A percentile compares a stretch with the other conserved stretches of the same genome.
phyloP scores from a whole-genome alignment of 2,113 vertebrate species.

The Peromyscus leucopus region DNA sequence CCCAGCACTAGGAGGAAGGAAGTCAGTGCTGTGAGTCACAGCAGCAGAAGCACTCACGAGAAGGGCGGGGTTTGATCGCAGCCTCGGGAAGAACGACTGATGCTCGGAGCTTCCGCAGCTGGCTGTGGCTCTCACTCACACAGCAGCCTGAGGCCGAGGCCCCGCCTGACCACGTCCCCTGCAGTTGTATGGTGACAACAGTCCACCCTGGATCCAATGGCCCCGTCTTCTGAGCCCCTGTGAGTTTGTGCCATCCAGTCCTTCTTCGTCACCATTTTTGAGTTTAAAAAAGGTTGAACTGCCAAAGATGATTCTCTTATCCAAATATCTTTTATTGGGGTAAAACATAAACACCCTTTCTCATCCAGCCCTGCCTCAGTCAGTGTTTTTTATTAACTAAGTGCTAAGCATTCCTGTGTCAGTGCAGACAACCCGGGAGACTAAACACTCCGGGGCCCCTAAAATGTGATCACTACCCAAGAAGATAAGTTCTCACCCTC shows the following conservation, averaged over 20 bases:
- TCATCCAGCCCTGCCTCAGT: neutral
- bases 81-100: neutral
- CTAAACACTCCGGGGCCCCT: neutral
- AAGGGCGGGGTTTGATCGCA: neutral
- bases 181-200: neutral
- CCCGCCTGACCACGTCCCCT: neutral
- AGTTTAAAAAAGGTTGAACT: neutral
- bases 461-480: neutral
- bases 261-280: neutral
- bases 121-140: neutral
- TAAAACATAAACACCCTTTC: neutral
- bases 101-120: neutral
- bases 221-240: no score
- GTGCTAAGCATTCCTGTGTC: neutral
- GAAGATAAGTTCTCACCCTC: neutral
- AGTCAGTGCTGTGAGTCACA: neutral
- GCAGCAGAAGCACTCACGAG: neutral
- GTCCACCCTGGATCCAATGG: neutral
- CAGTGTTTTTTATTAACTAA: neutral
- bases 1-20: neutral
- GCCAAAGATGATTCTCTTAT: conserved; percentile 14
- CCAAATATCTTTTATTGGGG: conserved; percentile 22
- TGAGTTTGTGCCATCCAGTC: neutral
- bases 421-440: neutral
- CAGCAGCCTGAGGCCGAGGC: neutral